Evolutionary conservation across 2,888 invertebrate genomes (phyloP), one percentile per base, ranked within the genome.

Genomic region (Hololepta plana): DNA sequence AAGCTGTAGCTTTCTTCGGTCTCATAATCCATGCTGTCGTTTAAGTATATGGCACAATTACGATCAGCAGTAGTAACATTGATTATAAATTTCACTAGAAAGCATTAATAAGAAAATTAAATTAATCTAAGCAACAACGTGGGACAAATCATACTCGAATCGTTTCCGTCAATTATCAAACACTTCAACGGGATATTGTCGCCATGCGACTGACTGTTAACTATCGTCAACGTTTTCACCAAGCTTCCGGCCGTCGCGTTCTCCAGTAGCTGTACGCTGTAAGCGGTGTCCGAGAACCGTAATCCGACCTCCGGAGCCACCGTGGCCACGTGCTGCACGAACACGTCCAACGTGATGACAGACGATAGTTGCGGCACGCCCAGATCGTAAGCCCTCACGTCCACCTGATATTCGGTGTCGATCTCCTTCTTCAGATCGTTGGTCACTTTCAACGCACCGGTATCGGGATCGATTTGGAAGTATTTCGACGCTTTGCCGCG

Each of bases 231-330:
- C 4, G 66, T 64, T 43, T 79, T 68, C 6, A 85, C 61, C 9
- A 73, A 49, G 2, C 71, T 67, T 9, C 72, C 71, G 23, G 68
- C 63, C 0, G 61, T 57, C 0, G 74, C 65, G 49, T 82, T 75
- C 52, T 91, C 91, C 0, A 73, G 69, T 0, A 90, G 62, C 32
- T 84, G 79, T 2, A 82, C 72, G 24, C 75, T 77, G 47, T 87
- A 90, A 1, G 75, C 64, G 24, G 79, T 80, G 44, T 90, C 88
- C 4, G 81, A 80, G 47, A 91, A 91, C 2, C 88, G 79, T 14
- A 90, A 59, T 1, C 82, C 82, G 4, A 74, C 70, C 60, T 79
- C 67, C 4, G 69, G 67, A 2, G 65, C 54, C 1, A 59, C 56
- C 3, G 54, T 55, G 1, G 81, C 72, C 0, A 79, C 71, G 46